Percentiles rank a stretch among this genome's conserved stretches.
Conservation (phyloP, 2,797 vertebrate species). For the Coreius guichenoti region DNA sequence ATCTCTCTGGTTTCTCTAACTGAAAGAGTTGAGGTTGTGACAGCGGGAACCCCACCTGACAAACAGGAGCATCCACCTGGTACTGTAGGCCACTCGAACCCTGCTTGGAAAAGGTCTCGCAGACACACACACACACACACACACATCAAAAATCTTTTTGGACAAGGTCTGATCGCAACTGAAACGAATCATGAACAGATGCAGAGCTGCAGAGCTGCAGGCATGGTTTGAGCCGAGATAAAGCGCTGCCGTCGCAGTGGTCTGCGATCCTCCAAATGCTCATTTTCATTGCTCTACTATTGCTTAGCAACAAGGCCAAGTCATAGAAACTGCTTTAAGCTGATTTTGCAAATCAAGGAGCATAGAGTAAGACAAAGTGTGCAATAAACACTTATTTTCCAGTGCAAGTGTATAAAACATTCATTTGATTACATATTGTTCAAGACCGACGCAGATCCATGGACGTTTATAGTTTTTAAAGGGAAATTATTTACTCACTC, state of each 20-base stretch:
- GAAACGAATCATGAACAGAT: constrained; percentile 34
- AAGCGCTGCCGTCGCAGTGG: not conserved
- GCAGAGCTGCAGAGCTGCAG: constrained; percentile 32
- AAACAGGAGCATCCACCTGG: constrained; percentile 62
- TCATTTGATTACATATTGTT: constrained; percentile 5
- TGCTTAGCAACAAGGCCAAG: constrained; percentile 41
- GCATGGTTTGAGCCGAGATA: constrained; percentile 14
- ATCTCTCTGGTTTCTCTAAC: constrained; percentile 78
- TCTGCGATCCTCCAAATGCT: constrained; percentile 28
- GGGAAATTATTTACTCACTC: not conserved
- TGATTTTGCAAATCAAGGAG: constrained; percentile 6
- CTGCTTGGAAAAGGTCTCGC: constrained; percentile 44
- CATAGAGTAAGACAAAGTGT: not conserved
- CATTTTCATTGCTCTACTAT: constrained; percentile 6
- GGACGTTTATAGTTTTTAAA: not conserved
- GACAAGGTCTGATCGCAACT: constrained; percentile 19
- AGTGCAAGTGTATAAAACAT: constrained; percentile 9
- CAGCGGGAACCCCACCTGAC: constrained; percentile 57
- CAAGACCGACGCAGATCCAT: not conserved
- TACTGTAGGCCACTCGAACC: constrained; percentile 44
- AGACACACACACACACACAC: not conserved
- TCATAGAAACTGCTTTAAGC: constrained; percentile 19
- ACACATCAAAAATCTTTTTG: constrained; percentile 20
- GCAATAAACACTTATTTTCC: constrained; percentile 22
- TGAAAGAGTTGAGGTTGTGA: constrained; percentile 79